These are phyloP conservation scores for Pocota personata DNA, from an alignment of 2,888 invertebrate species.

Conservation along the genomic window DNA sequence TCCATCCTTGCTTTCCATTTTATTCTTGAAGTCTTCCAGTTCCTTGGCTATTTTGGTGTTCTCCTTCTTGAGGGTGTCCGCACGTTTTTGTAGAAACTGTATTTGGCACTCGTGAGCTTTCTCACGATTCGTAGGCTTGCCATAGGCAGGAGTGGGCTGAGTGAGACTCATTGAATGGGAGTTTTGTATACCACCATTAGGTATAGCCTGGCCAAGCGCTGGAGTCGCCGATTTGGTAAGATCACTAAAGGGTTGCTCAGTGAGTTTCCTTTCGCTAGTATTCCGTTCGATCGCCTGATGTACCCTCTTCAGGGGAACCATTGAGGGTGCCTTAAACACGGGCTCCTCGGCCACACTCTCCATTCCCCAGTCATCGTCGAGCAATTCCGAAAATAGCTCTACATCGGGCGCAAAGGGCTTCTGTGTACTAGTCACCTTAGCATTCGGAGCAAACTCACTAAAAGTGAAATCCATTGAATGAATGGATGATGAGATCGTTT, in stretches of 20 bases:
- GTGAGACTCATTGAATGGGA: not conserved
- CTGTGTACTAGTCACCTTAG: slow-evolving; percentile 79
- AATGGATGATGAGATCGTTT: slow-evolving; percentile 38
- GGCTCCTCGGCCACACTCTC: slow-evolving; percentile 25
- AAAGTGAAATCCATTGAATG: slow-evolving; percentile 77
- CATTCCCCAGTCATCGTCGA: slow-evolving; percentile 76
- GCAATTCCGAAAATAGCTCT: slow-evolving; percentile 76
- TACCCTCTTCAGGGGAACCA: slow-evolving; percentile 37
- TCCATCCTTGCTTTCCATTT: slow-evolving; percentile 78
- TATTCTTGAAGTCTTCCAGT: slow-evolving; percentile 77
- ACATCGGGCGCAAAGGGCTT: slow-evolving; percentile 65
- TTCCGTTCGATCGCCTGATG: slow-evolving; percentile 20
- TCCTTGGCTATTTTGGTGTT: slow-evolving; percentile 78
- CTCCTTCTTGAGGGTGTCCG: slow-evolving; percentile 79
- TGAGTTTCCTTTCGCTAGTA: not conserved
- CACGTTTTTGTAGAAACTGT: slow-evolving; percentile 79
- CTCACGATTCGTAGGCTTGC: slow-evolving; percentile 45
- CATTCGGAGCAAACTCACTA: slow-evolving; percentile 77
- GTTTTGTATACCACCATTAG: not conserved
- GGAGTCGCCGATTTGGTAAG: not conserved
- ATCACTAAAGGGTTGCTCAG: slow-evolving; percentile 30
- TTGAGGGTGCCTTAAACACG: slow-evolving; percentile 40
- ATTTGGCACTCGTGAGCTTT: slow-evolving; percentile 76
- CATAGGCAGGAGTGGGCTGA: slow-evolving; percentile 1
- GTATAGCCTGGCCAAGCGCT: slow-evolving; percentile 18